Evolutionary conservation across 2,113 vertebrate genomes (phyloP).

Genomic region (Mungos mungo): DNA sequence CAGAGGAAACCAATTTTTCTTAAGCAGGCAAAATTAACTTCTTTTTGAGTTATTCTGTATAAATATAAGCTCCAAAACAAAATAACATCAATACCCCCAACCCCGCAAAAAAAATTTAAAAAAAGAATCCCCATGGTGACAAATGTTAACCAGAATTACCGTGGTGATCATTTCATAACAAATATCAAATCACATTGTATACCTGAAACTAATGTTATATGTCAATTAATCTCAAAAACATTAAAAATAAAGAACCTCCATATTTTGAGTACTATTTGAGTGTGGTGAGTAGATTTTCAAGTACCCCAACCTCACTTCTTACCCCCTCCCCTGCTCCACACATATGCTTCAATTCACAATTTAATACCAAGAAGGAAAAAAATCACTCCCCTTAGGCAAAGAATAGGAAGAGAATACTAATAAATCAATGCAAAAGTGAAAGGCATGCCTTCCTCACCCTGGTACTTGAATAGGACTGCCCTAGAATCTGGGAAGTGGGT

Average conservation of each 20-base stretch:
- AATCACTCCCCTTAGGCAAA: not conserved
- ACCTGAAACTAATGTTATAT: not conserved
- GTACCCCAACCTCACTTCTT: not conserved
- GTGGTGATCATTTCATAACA: not conserved
- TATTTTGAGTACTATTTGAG: not conserved
- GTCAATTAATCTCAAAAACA: not conserved
- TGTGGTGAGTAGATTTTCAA: not conserved
- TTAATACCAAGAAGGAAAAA: not conserved
- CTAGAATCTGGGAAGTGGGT: not conserved
- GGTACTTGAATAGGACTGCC: not conserved
- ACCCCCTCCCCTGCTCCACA: not conserved
- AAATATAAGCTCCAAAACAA: not conserved
- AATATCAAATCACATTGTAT: not conserved
- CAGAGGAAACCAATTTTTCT: constrained; percentile 1
- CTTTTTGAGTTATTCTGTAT: not conserved
- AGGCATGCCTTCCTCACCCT: not conserved
- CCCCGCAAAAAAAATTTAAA: not conserved
- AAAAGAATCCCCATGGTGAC: not conserved
- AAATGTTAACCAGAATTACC: not conserved
- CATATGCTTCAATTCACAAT: not conserved
- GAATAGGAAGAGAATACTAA: not conserved
- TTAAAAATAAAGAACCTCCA: not conserved
- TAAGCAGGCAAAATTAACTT: not conserved
- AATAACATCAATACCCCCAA: not conserved
- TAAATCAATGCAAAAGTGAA: not conserved